phyloP scores from a whole-genome alignment of 2,888 invertebrate species.

The Hypsopygia costalis region DNA sequence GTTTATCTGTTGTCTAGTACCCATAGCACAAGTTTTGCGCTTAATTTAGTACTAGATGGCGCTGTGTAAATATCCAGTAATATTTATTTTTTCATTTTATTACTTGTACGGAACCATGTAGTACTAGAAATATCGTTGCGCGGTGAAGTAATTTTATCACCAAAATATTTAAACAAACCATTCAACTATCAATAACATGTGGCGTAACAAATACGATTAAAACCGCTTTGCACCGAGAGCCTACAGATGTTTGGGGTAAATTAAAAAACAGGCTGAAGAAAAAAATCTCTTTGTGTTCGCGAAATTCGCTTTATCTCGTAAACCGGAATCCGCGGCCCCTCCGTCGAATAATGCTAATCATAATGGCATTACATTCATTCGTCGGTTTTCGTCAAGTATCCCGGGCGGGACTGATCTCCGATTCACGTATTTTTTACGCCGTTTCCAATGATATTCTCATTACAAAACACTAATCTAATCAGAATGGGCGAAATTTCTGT shows the following conservation, averaged over 20 bases:
- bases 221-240: slow-evolving; percentile 46
- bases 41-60: too few species aligned
- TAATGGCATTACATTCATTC: slow-evolving; percentile 79
- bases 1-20: too few species aligned
- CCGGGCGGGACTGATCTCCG: slow-evolving; percentile 47
- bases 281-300: slow-evolving; percentile 64
- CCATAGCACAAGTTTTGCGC: too few species aligned
- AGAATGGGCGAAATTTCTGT: slow-evolving; percentile 35
- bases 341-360: slow-evolving; percentile 75
- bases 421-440: slow-evolving; percentile 54
- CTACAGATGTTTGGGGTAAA: slow-evolving; percentile 67
- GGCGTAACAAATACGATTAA: slow-evolving; percentile 76
- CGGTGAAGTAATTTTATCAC: slow-evolving; percentile 29
- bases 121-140: slow-evolving; percentile 7
- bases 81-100: too few species aligned
- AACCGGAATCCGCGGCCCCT: slow-evolving; percentile 74
- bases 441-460: slow-evolving; percentile 53
- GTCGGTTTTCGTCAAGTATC: slow-evolving; percentile 71
- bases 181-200: slow-evolving; percentile 68
- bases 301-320: slow-evolving; percentile 71
- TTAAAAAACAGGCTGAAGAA: slow-evolving; percentile 49
- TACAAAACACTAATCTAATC: slow-evolving; percentile 58
- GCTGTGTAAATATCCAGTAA: too few species aligned
- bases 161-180: slow-evolving; percentile 70
- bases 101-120: slow-evolving; percentile 13